Evolutionary conservation across 2,888 invertebrate species (phyloP), one percentile per base, ranked within the genome.

Genomic region (Lomographa bimaculata): DNA sequence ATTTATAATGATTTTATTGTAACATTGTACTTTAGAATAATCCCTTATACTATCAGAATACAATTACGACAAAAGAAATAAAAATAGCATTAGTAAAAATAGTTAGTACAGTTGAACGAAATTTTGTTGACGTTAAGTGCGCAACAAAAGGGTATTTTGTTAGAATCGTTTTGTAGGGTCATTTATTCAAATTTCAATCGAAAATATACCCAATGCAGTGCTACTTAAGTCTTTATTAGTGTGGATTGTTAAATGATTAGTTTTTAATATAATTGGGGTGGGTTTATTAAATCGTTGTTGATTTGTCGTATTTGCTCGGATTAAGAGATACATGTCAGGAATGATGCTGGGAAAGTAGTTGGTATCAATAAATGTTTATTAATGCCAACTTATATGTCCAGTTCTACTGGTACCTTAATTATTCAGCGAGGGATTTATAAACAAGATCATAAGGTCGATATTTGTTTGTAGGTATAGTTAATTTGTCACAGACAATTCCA

Each of bases 1-100:
- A 39, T 33, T 25, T 8, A 35, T 29, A 41, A 34, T 26, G 10
- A 30, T 35, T 28, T 30, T 9, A 32, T 23, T 25, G 41, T 16
- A 29, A 24, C 39, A 38, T 26, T 17, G n/a, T n/a, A n/a, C n/a
- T n/a, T n/a, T n/a, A n/a, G n/a, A n/a, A 25, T 41, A 41, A 41
- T 41, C 34, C 29, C 43, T 40, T 33, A 38, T 44, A 50, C 42
- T 46, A 50, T 20, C 29, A 36, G 21, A 21, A 30, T 34, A 46
- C 52, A 52, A 51, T 41, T 44, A 25, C 23, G 66, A 68, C 68
- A 74, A 72, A 69, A 65, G 54, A 49, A 39, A 71, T 67, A 75
- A 77, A 79, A 82, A 84, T 79, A 78, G 74, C 69, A 80, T 83
- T 79, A 82, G 64, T 74, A 73, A 62, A 80, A 84, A 81, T 80